Evolutionary conservation across 2,888 invertebrate genomes (phyloP).

Genomic region (Agrotis segetum): DNA sequence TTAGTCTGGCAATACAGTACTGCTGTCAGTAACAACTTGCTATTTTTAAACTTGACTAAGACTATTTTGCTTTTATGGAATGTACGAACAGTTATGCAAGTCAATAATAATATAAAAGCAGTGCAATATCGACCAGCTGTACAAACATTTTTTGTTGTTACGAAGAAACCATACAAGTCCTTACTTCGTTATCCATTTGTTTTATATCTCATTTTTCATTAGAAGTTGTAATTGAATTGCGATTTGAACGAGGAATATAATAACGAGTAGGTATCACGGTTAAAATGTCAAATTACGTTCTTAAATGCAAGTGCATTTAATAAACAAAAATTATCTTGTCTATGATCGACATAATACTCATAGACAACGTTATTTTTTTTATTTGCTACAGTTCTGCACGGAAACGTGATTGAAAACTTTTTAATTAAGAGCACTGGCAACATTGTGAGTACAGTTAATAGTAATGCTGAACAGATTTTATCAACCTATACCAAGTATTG

Average conservation of each 20-base stretch:
- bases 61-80: conserved; percentile 11
- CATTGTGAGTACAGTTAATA: conserved; percentile 24
- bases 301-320: conserved; percentile 4
- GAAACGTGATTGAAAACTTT: conserved; percentile 21
- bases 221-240: not conserved
- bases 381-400: not conserved
- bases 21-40: not conserved
- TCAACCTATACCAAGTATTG: conserved; percentile 19
- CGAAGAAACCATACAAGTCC: conserved; percentile 10
- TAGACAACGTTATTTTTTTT: conserved; percentile 5
- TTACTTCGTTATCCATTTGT: too few species aligned
- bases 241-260: not conserved
- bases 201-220: too few species aligned
- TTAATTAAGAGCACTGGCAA: conserved; percentile 34
- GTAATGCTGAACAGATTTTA: conserved; percentile 41
- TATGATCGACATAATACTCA: not conserved
- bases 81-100: conserved; percentile 17
- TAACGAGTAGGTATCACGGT: not conserved
- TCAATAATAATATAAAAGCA: conserved; percentile 26
- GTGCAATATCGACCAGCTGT: conserved; percentile 21
- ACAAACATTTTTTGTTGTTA: conserved; percentile 16
- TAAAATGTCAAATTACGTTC: not conserved
- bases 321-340: not conserved
- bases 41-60: conserved; percentile 1
- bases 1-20: not conserved